Base-by-base conservation (phyloP, 2,797 vertebrate species). In the Myripristis murdjan region DNA sequence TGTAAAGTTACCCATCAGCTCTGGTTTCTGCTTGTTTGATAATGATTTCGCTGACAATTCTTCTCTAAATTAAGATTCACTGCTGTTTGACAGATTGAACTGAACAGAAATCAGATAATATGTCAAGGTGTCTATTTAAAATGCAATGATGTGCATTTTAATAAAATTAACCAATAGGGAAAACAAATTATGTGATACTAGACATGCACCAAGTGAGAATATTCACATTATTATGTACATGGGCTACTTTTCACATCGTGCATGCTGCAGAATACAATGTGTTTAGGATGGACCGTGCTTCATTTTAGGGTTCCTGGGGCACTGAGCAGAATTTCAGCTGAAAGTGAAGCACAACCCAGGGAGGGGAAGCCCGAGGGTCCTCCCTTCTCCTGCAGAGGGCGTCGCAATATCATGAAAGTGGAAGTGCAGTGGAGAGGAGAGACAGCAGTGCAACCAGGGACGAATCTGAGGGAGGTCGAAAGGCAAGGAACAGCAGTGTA, bases 341-440 rank as follows among this genome's bases (percentile, higher is more conserved):
- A 18, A 20, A 59, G 53, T 12, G 24, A 31, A 57, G 46, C 24
- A 20, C 3, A 18, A 23, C 26, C 16, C 1, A 12, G 28, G 15
- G 16, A 47, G 26, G 24, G 33, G 7, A 75, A 26, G 26, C 20
- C 16, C 4, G 14, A 18, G 9, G 37, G 26, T 56, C 70, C 41
- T 24, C 24, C 3, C 58, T 76, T 54, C 9, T 59, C 83, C 81
- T 84, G 74, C 31, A 89, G 85, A 76, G 79, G 85, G 85, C 79
- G 39, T 60, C 57, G 41, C 37, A 6, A 66, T 61, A 83, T 70
- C 77, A 74, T 55, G 31, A 41, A 65, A 63, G 43, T 33, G 23
- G 35, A 51, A 12, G 7, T 12, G 9, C 37, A 23, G 26, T 28
- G 2, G 23, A n/a, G n/a, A 43, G 2, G 26, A 46, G 49, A 12